phyloP scores from a whole-genome alignment of 2,113 vertebrate genomes.

The Trogon surrucura region DNA sequence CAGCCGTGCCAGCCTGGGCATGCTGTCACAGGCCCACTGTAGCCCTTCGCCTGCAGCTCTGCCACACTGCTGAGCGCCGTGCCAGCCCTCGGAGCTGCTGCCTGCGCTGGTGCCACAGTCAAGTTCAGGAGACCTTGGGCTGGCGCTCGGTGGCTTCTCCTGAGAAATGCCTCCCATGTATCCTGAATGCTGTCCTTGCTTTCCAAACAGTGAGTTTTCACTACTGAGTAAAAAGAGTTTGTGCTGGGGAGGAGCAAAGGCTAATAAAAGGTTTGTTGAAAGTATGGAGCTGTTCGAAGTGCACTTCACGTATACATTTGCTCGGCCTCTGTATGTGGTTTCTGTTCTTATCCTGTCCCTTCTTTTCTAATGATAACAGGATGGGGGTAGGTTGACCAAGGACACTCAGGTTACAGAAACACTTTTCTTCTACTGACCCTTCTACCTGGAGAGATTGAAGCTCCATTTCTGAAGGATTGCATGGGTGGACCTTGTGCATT shows the following conservation, averaged over 20 bases:
- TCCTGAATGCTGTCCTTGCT: background rate
- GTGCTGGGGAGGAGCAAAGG: background rate
- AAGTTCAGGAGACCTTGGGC: background rate
- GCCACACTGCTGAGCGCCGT: accelerated
- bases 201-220: conserved; percentile 22
- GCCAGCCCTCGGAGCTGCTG: background rate
- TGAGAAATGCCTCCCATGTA: background rate
- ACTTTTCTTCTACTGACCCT: background rate
- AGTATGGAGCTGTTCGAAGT: conserved; percentile 37
- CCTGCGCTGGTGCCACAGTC: background rate
- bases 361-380: conserved; percentile 16
- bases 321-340: background rate
- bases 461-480: background rate
- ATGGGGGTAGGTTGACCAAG: background rate
- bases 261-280: conserved; percentile 48
- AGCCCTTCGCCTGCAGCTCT: background rate
- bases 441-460: background rate
- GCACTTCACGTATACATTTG: conserved; percentile 13
- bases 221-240: background rate
- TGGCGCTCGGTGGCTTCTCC: background rate
- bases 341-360: background rate
- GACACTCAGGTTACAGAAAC: background rate
- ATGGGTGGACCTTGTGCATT: background rate
- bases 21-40: accelerated
- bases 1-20: background rate